Percentiles rank a stretch among this genome's conserved stretches.
Evolutionary conservation across 1,140 invertebrate species (phyloP).

Genomic region (Drosophila simulans): DNA sequence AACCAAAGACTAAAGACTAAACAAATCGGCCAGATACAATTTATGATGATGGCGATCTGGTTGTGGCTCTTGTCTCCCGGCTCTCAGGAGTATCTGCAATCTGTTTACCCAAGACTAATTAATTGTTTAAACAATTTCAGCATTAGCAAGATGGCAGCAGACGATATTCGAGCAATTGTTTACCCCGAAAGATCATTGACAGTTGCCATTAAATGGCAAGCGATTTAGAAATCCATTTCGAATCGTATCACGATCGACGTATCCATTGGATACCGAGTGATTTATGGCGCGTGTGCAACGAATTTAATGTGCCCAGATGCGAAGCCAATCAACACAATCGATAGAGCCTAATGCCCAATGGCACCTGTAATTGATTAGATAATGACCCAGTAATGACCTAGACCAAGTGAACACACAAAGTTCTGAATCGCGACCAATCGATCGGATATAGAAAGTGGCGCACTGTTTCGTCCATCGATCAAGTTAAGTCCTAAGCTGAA

Average conservation of each 20-base stretch:
- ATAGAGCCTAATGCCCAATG: constrained; percentile 28
- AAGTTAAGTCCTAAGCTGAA: constrained; percentile 4
- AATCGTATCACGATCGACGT: constrained; percentile 36
- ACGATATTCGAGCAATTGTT: constrained; percentile 38
- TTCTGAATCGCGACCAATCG: background rate
- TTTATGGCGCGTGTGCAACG: constrained; percentile 43
- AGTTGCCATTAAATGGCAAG: constrained; percentile 48
- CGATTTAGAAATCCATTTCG: constrained; percentile 35
- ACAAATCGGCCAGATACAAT: constrained; percentile 57
- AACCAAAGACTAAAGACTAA: constrained; percentile 76
- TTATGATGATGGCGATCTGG: constrained; percentile 48
- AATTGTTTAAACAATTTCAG: constrained; percentile 75
- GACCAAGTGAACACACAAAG: constrained; percentile 43
- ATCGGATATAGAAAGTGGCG: background rate
- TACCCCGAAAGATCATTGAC: constrained; percentile 48
- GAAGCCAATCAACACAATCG: constrained; percentile 20
- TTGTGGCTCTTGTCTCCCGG: constrained; percentile 10
- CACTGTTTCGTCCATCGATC: constrained; percentile 16
- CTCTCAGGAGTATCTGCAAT: constrained; percentile 30
- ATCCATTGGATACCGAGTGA: constrained; percentile 32
- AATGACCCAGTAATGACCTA: constrained; percentile 56
- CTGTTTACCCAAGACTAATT: constrained; percentile 73
- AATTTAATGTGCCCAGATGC: constrained; percentile 8
- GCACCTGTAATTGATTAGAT: constrained; percentile 49
- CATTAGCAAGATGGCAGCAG: constrained; percentile 19